Evolutionary conservation across 2,888 invertebrate genomes (phyloP).

Genomic region (Megalurothrips usitatus): DNA sequence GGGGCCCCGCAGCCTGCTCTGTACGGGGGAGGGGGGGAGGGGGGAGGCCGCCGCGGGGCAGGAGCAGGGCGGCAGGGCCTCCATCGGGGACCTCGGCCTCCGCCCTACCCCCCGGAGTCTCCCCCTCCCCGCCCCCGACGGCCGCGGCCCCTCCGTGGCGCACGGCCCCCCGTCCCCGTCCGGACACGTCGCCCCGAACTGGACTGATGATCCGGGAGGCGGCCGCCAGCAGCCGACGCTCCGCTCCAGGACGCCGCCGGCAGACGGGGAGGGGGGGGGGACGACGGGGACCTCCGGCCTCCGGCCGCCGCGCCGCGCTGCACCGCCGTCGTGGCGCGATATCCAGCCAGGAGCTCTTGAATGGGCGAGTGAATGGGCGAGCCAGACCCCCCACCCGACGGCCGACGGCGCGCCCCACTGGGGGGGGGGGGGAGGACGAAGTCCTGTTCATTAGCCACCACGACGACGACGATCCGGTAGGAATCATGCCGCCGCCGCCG

Average conservation of each 20-base stretch:
- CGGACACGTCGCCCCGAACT: not conserved
- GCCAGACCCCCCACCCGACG: not conserved
- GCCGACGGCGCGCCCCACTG: not conserved
- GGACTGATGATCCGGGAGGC: not conserved
- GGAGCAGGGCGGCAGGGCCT: not conserved
- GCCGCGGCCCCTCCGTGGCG: not conserved
- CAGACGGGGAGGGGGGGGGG: not conserved
- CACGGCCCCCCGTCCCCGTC: not conserved
- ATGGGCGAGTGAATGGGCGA: constrained; percentile 9
- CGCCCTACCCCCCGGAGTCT: not conserved
- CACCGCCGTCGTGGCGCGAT: not conserved
- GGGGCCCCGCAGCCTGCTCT: not conserved
- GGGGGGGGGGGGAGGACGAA: no score
- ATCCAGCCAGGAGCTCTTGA: constrained; percentile 13
- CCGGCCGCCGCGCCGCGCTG: not conserved
- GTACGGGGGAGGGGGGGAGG: not conserved
- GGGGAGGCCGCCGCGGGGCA: not conserved
- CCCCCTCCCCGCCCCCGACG: not conserved
- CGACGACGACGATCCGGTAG: not conserved
- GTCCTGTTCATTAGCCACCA: not conserved
- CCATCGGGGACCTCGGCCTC: not conserved
- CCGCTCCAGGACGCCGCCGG: not conserved
- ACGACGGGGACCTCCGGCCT: not conserved
- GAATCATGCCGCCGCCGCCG: not conserved
- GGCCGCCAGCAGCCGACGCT: not conserved